These are phyloP conservation scores for Melanophora roralis DNA, from an alignment of 2,888 invertebrate species.

Conservation along the genomic window DNA sequence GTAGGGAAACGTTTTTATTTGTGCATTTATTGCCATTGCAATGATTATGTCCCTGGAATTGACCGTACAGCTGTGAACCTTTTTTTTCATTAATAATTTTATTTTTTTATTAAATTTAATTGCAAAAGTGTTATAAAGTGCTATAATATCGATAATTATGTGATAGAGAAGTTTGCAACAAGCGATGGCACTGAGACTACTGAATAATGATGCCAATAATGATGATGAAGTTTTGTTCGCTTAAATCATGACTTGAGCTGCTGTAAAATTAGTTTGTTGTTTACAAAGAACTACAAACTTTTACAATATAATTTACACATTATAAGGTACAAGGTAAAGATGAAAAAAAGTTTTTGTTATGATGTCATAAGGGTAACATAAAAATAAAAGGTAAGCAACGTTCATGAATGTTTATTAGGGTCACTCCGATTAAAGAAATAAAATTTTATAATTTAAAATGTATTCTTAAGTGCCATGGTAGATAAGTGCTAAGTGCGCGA, in stretches of 20 bases:
- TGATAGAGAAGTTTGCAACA: slow-evolving; percentile 35
- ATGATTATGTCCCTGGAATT: slow-evolving; percentile 36
- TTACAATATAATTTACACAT: slow-evolving; percentile 4
- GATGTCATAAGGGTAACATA: slow-evolving; percentile 52
- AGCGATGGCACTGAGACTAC: slow-evolving; percentile 57
- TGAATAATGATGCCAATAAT: slow-evolving; percentile 55
- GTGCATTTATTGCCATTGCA: slow-evolving; percentile 22
- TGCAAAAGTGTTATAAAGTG: slow-evolving; percentile 49
- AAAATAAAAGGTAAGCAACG: not conserved
- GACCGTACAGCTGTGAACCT: slow-evolving; percentile 27
- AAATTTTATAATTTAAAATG: no score
- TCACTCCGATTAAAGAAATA: not conserved
- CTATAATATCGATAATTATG: slow-evolving; percentile 60
- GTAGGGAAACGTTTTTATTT: slow-evolving; percentile 27
- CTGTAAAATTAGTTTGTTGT: slow-evolving; percentile 54
- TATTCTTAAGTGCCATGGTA: no score
- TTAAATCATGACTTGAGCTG: slow-evolving; percentile 48
- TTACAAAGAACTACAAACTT: slow-evolving; percentile 14
- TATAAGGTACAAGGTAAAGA: slow-evolving; percentile 23
- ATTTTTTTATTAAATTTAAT: not conserved
- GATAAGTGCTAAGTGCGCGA: no score
- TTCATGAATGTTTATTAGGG: slow-evolving; percentile 11
- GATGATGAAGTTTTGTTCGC: slow-evolving; percentile 55
- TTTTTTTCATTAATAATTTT: not conserved
- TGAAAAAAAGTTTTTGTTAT: slow-evolving; percentile 18